These are phyloP conservation scores for Montipora foliosa DNA, from an alignment of 64 coral and sea anemone genomes.

Conservation along the genomic window DNA sequence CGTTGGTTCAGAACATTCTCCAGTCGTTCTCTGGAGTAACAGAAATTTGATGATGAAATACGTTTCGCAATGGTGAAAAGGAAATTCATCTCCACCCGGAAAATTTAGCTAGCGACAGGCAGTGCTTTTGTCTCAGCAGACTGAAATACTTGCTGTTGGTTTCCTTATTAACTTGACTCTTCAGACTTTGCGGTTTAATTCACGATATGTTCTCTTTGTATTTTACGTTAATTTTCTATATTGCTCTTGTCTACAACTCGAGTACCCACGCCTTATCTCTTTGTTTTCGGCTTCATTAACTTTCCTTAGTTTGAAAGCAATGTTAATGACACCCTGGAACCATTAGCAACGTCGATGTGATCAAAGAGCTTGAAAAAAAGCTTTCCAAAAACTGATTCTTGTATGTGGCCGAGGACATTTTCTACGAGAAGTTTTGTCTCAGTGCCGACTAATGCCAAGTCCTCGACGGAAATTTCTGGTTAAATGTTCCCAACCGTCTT, in stretches of 20 bases:
- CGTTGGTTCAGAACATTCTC: too few species aligned
- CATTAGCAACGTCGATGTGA: neutral
- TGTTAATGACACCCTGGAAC: neutral
- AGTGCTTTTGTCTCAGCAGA: neutral
- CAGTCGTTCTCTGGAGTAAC: too few species aligned
- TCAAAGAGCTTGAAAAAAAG: too few species aligned
- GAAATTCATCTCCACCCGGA: neutral
- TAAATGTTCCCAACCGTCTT: neutral
- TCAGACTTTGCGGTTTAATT: neutral
- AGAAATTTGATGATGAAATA: too few species aligned
- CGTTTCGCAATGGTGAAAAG: neutral
- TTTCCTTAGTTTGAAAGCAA: neutral
- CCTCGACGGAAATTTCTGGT: neutral
- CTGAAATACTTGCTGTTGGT: too few species aligned
- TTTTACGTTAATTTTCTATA: slow-evolving; percentile 32
- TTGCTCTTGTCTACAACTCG: slow-evolving; percentile 2
- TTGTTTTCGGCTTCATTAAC: slow-evolving; percentile 22
- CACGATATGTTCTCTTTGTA: slow-evolving; percentile 3
- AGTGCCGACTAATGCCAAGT: neutral
- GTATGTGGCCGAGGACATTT: too few species aligned
- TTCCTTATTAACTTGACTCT: neutral
- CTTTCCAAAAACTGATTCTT: too few species aligned
- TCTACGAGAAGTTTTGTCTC: too few species aligned
- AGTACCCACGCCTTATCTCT: neutral
- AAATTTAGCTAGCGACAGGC: neutral